Evolutionary conservation across 64 coral and sea anemone species (phyloP).

Genomic region (Montipora cactus): DNA sequence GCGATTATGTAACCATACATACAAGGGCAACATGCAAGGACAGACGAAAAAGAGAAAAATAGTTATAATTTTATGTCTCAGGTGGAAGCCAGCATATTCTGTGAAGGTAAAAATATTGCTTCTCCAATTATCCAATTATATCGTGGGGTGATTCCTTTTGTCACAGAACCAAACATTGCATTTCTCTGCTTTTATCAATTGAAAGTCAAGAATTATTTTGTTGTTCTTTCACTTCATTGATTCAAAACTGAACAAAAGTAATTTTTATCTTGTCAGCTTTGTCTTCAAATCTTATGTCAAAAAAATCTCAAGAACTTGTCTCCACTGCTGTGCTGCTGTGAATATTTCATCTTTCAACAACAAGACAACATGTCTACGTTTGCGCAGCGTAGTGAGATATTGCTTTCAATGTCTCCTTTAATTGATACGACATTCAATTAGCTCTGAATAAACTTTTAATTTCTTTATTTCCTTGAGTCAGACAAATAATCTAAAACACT

Average conservation of each 20-base stretch:
- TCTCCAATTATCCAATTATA: neutral
- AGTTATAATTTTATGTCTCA: neutral
- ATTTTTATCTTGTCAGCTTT: neutral
- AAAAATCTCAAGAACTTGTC: no score
- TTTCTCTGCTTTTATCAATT: neutral
- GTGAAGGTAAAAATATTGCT: neutral
- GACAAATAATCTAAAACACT: constrained; percentile 1
- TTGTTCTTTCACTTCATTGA: neutral
- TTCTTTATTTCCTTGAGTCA: neutral
- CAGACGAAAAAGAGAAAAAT: neutral
- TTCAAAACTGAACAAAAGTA: neutral
- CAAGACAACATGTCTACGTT: no score
- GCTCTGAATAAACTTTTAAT: neutral
- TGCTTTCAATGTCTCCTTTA: no score
- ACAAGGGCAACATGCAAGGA: neutral
- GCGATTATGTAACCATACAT: no score
- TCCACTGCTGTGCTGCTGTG: no score
- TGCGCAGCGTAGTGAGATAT: no score
- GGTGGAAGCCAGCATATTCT: neutral
- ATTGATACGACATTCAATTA: no score
- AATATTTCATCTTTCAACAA: no score
- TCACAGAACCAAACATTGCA: neutral
- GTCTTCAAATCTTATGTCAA: neutral
- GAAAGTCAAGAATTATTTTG: neutral
- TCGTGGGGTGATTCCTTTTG: no score